A percentile compares a stretch with the other conserved stretches of the same genome.
phyloP scores from a whole-genome alignment of 2,113 vertebrate genomes.

The Blennius ocellaris region DNA sequence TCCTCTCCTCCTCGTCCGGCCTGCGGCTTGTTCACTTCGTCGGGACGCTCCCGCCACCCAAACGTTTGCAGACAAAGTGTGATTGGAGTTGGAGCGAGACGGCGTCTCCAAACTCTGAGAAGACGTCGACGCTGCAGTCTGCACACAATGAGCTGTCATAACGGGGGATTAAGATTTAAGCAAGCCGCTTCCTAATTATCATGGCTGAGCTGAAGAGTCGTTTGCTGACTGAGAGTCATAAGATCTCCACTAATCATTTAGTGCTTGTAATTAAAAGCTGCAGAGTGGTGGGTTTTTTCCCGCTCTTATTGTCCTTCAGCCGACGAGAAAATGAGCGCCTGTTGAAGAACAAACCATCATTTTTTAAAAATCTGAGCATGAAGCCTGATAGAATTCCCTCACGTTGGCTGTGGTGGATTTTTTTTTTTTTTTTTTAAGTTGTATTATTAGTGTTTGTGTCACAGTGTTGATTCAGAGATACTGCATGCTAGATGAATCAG shows the following conservation, averaged over 20 bases:
- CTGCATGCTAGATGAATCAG: slow-evolving; percentile 13
- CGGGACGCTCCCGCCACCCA: too few species aligned
- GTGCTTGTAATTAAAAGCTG: slow-evolving; percentile 31
- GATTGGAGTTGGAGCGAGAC: too few species aligned
- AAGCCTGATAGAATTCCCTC: background rate
- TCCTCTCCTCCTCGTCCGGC: background rate
- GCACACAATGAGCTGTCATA: too few species aligned
- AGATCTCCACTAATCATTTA: slow-evolving; percentile 37
- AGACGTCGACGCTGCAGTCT: too few species aligned
- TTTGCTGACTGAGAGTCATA: slow-evolving; percentile 24
- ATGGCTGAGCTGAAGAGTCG: background rate
- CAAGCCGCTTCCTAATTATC: slow-evolving; percentile 5
- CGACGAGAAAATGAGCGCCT: background rate
- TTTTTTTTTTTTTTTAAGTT: background rate
- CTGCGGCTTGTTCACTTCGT: background rate
- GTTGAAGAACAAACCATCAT: background rate
- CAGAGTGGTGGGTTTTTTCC: background rate
- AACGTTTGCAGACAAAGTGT: too few species aligned
- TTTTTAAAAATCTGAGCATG: background rate
- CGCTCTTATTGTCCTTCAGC: background rate
- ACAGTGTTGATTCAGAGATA: background rate
- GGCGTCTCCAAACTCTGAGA: too few species aligned
- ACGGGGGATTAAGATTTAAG: slow-evolving; percentile 5
- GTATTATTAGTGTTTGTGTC: too few species aligned
- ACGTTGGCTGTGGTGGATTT: background rate